A percentile compares a stretch with the other conserved stretches of the same genome.
Evolutionary conservation across 2,888 invertebrate species (phyloP).

Genomic region (Cerceris rybyensis): DNA sequence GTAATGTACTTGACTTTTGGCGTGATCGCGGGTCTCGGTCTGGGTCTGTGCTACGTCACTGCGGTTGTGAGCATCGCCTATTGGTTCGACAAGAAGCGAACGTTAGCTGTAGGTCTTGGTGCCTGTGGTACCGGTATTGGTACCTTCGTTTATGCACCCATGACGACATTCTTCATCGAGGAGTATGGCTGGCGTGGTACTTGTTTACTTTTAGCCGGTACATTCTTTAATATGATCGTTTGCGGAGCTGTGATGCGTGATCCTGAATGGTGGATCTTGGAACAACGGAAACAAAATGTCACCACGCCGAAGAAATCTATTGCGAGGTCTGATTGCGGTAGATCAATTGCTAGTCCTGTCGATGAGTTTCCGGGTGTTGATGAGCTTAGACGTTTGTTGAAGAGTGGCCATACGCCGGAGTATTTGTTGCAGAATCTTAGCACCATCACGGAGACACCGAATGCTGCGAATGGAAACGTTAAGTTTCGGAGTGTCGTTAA

Average conservation of each 20-base stretch:
- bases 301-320: constrained; percentile 82
- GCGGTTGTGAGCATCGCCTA: constrained; percentile 96
- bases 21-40: constrained; percentile 91
- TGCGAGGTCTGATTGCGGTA: constrained; percentile 83
- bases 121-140: constrained; percentile 95
- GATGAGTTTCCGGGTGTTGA: constrained; percentile 86
- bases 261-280: constrained; percentile 90
- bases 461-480: constrained; percentile 82
- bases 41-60: constrained; percentile 93
- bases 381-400: constrained; percentile 87
- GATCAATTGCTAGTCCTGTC: constrained; percentile 83
- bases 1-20: constrained; percentile 93
- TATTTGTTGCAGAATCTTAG: constrained; percentile 86
- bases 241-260: constrained; percentile 94
- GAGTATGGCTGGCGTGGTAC: constrained; percentile 94
- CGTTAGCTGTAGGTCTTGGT: constrained; percentile 92
- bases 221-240: constrained; percentile 92
- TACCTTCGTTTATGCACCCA: constrained; percentile 93
- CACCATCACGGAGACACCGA: constrained; percentile 84
- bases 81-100: constrained; percentile 95
- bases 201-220: constrained; percentile 90
- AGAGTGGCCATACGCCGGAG: constrained; percentile 87
- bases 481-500: constrained; percentile 87
- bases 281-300: constrained; percentile 83
- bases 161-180: constrained; percentile 90